Evolutionary conservation across 2,113 vertebrate genomes (phyloP), one percentile per base, ranked within the genome.

Genomic region (Trachemys scripta): DNA sequence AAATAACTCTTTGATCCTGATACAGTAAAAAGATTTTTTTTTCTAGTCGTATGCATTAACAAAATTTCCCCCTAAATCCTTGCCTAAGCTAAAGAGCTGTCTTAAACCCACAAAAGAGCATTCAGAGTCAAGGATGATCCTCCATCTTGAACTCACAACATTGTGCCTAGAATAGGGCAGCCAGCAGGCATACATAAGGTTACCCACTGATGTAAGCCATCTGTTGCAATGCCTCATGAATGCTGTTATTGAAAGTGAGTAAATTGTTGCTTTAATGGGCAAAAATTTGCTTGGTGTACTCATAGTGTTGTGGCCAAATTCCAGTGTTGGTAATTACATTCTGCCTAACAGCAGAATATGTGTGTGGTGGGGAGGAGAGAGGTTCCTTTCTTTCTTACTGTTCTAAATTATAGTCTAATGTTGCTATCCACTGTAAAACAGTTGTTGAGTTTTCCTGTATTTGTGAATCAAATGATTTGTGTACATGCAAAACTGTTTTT

Each of bases 281-380:
- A 17, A 90, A 96, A 88, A 93, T 97, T 96, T 95, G 79, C 76
- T 94, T 90, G 16, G 59, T 91, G 92, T 85, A 94, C 89, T 91
- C 59, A 82, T 90, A 82, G 69, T 97, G 88, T 91, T 91, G 92
- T 91, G 94, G 93, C 88, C 92, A 91, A 95, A 96, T 91, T 96
- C 93, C 75, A 78, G 93, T 80, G 27, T 84, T 93, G 76, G 81
- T 89, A 95, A 92, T 94, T 93, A 85, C 94, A 95, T 84, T 92
- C 75, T 88, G 42, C 94, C 83, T 57, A 54, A 94, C 90, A 81
- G 35, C n/a, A 38, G 65, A 38, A 72, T 38, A 38, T 69, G 65
- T 59, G 57, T 57, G 56, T 25, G 31, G 17, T 12, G 3, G 29
- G 5, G 12, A 16, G 3, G 12, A 2, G n/a, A 17, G 27, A 29